phyloP scores from a whole-genome alignment of 1,140 invertebrate species.

The Grapholita molesta region DNA sequence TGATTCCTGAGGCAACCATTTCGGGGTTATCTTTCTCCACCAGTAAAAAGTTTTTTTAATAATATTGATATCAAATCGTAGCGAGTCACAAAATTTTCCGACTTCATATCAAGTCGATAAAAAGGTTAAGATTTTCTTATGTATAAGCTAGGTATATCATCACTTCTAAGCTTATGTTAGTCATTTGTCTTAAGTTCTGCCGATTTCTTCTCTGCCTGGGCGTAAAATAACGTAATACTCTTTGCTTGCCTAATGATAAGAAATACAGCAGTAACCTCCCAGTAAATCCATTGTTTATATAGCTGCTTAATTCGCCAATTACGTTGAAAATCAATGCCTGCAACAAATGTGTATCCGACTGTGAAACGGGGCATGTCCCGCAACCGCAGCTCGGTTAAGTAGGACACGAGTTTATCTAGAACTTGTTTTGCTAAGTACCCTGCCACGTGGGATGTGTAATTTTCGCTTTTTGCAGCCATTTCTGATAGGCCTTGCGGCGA shows the following conservation, averaged over 20 bases:
- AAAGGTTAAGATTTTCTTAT: no score
- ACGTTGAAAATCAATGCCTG: conserved; percentile 8
- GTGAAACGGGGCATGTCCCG: conserved; percentile 14
- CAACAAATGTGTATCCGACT: conserved; percentile 10
- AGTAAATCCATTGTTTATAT: not conserved
- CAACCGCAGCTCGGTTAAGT: not conserved
- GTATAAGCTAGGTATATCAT: no score
- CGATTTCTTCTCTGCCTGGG: no score
- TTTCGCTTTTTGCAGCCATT: not conserved
- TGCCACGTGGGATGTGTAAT: not conserved
- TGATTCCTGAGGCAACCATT: no score
- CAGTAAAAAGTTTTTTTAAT: no score
- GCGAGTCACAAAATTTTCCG: no score
- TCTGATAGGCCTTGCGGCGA: not conserved
- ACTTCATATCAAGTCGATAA: no score
- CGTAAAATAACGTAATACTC: no score
- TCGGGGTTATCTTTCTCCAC: no score
- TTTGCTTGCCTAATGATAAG: not conserved
- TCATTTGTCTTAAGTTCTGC: no score
- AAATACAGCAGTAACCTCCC: not conserved
- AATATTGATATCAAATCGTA: no score
- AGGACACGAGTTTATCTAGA: conserved; percentile 9
- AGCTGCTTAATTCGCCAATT: not conserved
- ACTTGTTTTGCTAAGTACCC: conserved; percentile 2
- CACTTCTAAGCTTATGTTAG: no score